Evolutionary conservation across 2,113 vertebrate species (phyloP).

Genomic region (Perca schrenkii): DNA sequence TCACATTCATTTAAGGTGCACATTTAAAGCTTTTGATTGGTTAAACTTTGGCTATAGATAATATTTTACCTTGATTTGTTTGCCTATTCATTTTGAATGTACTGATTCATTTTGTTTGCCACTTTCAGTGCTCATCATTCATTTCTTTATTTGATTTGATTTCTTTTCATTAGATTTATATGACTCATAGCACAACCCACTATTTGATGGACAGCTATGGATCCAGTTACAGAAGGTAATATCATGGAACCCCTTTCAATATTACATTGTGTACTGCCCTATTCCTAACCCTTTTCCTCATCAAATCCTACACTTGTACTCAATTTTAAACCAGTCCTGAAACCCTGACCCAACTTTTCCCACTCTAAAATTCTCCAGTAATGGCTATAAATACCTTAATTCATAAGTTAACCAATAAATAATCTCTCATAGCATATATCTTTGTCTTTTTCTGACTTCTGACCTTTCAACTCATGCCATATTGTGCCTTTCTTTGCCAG

Average conservation of each 20-base stretch:
- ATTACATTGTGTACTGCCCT: conserved; percentile 59
- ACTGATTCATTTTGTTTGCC: conserved; percentile 77
- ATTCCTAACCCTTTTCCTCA: conserved; percentile 61
- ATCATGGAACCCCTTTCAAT: conserved; percentile 61
- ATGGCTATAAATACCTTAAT: neutral
- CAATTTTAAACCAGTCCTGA: conserved; percentile 35
- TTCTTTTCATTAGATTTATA: conserved; percentile 84
- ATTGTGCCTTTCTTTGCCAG: conserved; percentile 22
- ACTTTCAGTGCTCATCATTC: conserved; percentile 73
- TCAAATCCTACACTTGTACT: conserved; percentile 34
- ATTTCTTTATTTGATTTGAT: conserved; percentile 82
- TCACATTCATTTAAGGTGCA: conserved; percentile 57
- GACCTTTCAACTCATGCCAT: conserved; percentile 37
- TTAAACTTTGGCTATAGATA: conserved; percentile 1
- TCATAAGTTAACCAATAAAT: conserved; percentile 1
- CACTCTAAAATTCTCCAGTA: neutral
- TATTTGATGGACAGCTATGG: conserved; percentile 82
- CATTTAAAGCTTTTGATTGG: conserved; percentile 45
- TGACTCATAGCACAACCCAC: conserved; percentile 79
- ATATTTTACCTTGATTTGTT: conserved; percentile 67
- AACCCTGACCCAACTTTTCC: conserved; percentile 47
- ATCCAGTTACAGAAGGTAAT: conserved; percentile 77
- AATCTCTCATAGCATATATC: conserved; percentile 7
- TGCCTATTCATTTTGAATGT: conserved; percentile 72
- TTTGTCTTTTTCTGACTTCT: conserved; percentile 45